These are phyloP conservation scores for Lacanobia wlatinum DNA, from an alignment of 2,888 invertebrate species.

Conservation along the genomic window DNA sequence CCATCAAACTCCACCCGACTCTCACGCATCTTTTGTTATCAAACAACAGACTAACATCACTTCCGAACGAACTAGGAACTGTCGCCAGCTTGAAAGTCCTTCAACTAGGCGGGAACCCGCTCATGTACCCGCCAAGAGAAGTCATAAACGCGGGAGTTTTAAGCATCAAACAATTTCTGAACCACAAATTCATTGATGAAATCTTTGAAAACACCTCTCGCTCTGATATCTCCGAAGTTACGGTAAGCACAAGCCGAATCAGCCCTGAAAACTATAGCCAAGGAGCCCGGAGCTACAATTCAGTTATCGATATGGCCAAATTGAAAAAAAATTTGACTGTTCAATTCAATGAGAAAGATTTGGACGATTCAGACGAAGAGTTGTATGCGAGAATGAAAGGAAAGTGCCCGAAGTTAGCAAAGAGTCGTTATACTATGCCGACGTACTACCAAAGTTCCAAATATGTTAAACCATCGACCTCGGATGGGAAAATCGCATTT, in stretches of 20 bases:
- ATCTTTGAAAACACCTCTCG: constrained; percentile 80
- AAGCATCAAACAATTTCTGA: constrained; percentile 79
- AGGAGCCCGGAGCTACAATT: constrained; percentile 81
- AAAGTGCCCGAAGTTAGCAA: constrained; percentile 83
- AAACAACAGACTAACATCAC: constrained; percentile 90
- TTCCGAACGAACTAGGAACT: constrained; percentile 92
- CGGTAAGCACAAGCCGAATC: constrained; percentile 65
- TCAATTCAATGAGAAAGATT: constrained; percentile 80
- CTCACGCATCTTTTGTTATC: constrained; percentile 92
- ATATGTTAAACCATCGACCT: constrained; percentile 75
- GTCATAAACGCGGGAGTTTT: constrained; percentile 89
- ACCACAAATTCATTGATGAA: constrained; percentile 78
- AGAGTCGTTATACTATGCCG: constrained; percentile 81
- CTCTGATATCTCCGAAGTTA: constrained; percentile 77
- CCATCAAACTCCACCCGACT: constrained; percentile 89
- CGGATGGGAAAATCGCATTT: constrained; percentile 71
- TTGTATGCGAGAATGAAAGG: constrained; percentile 76
- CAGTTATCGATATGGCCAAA: constrained; percentile 78
- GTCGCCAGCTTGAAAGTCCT: constrained; percentile 91
- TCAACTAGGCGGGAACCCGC: constrained; percentile 91
- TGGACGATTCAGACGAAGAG: constrained; percentile 74
- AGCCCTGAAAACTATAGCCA: constrained; percentile 69
- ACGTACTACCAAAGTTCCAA: constrained; percentile 86
- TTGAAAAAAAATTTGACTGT: constrained; percentile 74
- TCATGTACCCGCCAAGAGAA: constrained; percentile 90